phyloP scores from a whole-genome alignment of 2,888 invertebrate species.

The Carterocephalus palaemon region DNA sequence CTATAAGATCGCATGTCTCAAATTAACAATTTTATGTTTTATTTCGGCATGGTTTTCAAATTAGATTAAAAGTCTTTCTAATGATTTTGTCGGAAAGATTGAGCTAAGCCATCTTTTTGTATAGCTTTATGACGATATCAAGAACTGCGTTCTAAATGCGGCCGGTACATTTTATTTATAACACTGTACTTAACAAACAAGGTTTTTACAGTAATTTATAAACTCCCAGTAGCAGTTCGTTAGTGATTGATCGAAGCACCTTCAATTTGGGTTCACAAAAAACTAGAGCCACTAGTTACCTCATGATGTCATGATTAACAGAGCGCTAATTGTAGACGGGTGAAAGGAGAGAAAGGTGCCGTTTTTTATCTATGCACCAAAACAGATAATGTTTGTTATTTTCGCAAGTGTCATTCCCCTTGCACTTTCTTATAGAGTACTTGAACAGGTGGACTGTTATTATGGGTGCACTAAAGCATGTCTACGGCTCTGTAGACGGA shows the following conservation, averaged over 20 bases:
- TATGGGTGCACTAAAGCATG: conserved; percentile 3
- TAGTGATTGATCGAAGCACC: conserved; percentile 44
- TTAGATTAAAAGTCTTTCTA: no score
- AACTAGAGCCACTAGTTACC: conserved; percentile 48
- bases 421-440: conserved; percentile 32
- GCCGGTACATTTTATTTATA: no score
- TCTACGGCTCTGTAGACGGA: not conserved
- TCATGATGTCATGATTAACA: conserved; percentile 57
- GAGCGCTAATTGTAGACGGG: conserved; percentile 65
- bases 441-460: conserved; percentile 7
- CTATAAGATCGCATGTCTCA: no score
- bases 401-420: conserved; percentile 31
- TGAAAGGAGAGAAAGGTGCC: conserved; percentile 73
- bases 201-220: no score
- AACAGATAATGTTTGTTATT: conserved; percentile 43
- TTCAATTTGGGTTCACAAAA: conserved; percentile 49
- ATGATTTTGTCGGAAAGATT: no score
- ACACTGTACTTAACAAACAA: no score
- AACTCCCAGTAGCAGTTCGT: conserved; percentile 25
- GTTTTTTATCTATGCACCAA: conserved; percentile 43
- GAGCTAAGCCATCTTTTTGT: no score
- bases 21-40: no score
- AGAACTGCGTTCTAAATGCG: no score
- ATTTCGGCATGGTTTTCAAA: no score
- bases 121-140: no score